A percentile compares a stretch with the other conserved stretches of the same genome.
phyloP scores from a whole-genome alignment of 1,140 invertebrate genomes.

The Zaprionus kolodkinae region DNA sequence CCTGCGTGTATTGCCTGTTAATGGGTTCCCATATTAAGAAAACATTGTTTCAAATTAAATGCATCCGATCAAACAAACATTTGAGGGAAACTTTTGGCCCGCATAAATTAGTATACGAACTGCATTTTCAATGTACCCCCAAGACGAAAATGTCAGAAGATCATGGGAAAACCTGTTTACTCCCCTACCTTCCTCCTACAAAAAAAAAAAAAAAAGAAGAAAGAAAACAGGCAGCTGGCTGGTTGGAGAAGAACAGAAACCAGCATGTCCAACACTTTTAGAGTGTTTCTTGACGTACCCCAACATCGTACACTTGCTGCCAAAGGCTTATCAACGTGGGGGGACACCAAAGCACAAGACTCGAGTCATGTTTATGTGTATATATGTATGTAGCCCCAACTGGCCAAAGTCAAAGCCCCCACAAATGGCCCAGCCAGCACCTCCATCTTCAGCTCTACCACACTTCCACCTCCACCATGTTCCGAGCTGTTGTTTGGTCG shows the following conservation, averaged over 20 bases:
- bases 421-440: conserved; percentile 24
- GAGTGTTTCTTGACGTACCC: conserved; percentile 51
- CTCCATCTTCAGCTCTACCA: conserved; percentile 5
- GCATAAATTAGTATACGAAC: conserved; percentile 73
- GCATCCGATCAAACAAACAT: conserved; percentile 70
- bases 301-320: conserved; percentile 40
- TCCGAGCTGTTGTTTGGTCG: conserved; percentile 18
- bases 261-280: conserved; percentile 73
- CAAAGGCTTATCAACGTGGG: conserved; percentile 78
- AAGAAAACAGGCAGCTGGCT: conserved; percentile 19
- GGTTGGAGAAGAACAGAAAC: conserved; percentile 30
- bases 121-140: conserved; percentile 62
- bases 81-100: conserved; percentile 61
- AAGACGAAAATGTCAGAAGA: conserved; percentile 63
- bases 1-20: conserved; percentile 50
- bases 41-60: conserved; percentile 61
- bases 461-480: neutral
- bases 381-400: conserved; percentile 19
- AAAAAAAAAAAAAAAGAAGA: conserved; percentile 33
- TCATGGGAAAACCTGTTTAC: conserved; percentile 68
- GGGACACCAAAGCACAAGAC: conserved; percentile 44
- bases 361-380: conserved; percentile 48
- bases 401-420: conserved; percentile 49
- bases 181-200: neutral
- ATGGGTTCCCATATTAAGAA: conserved; percentile 47